These are phyloP conservation scores for Sterrhoptilus dennistouni DNA, from an alignment of 2,113 vertebrate genomes.

Conservation along the genomic window DNA sequence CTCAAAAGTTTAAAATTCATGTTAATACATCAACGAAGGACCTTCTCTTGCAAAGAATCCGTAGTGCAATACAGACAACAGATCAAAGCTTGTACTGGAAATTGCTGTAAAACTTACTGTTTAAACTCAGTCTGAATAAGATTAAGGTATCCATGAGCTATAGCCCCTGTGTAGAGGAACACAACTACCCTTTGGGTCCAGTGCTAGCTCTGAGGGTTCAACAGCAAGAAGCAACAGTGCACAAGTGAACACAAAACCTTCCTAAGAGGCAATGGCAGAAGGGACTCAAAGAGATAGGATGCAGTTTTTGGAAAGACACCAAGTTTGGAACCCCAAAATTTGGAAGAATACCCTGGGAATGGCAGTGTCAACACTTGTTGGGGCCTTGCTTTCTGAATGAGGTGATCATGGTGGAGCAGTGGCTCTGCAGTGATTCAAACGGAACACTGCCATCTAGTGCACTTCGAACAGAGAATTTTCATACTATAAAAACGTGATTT, in stretches of 20 bases:
- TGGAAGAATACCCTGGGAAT: background rate
- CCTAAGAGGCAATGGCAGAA: background rate
- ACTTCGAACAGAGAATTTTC: background rate
- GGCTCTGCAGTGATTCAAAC: background rate
- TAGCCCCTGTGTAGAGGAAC: background rate
- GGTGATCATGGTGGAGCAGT: background rate
- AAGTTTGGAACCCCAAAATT: background rate
- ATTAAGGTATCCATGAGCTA: background rate
- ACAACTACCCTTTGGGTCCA: background rate
- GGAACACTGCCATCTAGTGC: constrained; percentile 67
- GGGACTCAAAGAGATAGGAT: background rate
- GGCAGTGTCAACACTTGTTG: background rate
- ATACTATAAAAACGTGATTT: background rate
- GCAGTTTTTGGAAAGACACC: background rate
- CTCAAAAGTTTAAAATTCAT: background rate
- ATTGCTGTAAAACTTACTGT: background rate
- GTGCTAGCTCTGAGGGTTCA: background rate
- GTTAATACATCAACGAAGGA: background rate
- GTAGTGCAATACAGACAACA: background rate
- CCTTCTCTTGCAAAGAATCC: background rate
- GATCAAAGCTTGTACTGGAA: background rate
- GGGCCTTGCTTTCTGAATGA: background rate
- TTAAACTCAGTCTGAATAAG: background rate
- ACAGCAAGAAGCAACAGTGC: background rate
- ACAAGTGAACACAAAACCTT: background rate